Evolutionary conservation across 2,113 vertebrate species (phyloP).

Genomic region (cattle (Bos taurus)): DNA sequence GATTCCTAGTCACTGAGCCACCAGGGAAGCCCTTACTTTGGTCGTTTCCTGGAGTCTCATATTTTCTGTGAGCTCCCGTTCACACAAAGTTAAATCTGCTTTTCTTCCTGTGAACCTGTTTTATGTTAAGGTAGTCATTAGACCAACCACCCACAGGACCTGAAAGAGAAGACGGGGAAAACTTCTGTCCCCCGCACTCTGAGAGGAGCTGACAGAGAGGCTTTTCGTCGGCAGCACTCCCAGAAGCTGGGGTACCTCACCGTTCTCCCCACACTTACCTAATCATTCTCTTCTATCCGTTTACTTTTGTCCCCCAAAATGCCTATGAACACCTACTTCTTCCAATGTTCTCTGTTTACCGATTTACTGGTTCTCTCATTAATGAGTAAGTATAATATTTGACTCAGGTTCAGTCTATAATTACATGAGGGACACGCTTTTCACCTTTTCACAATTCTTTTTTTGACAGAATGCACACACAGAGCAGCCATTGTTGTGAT

Average conservation of each 20-base stretch:
- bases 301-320: not conserved
- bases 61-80: not conserved
- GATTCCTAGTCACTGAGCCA: not conserved
- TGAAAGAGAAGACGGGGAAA: not conserved
- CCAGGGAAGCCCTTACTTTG: not conserved
- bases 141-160: not conserved
- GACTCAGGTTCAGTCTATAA: not conserved
- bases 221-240: not conserved
- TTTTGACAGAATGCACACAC: not conserved
- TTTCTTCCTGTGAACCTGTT: not conserved
- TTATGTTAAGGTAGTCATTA: not conserved
- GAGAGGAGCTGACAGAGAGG: not conserved
- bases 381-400: not conserved
- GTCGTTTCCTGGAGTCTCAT: not conserved
- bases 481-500: not conserved
- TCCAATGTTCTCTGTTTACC: not conserved
- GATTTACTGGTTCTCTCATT: not conserved
- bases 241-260: not conserved
- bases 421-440: not conserved
- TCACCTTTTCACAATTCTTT: not conserved
- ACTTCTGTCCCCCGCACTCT: not conserved
- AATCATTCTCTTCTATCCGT: not conserved
- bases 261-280: not conserved
- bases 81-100: rapidly evolving
- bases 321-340: not conserved